These are phyloP conservation scores for Cantharis rufa DNA, from an alignment of 2,888 invertebrate species.

Conservation along the genomic window DNA sequence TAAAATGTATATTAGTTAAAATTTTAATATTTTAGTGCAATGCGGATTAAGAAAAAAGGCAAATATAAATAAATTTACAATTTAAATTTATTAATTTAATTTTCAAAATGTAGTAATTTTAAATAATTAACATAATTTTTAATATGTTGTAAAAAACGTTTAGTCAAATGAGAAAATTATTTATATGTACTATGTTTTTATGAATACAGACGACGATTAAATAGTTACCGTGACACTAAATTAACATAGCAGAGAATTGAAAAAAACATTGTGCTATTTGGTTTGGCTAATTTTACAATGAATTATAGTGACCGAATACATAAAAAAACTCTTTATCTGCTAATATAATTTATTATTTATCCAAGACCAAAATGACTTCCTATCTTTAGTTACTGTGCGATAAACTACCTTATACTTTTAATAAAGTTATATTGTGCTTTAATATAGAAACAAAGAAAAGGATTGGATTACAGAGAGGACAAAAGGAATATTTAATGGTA, in stretches of 20 bases:
- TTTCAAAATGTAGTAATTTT: neutral
- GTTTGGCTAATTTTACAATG: neutral
- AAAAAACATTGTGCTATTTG: neutral
- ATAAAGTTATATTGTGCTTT: neutral
- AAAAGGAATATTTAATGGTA: neutral
- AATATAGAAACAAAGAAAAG: neutral
- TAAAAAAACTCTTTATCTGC: neutral
- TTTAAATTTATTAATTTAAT: neutral
- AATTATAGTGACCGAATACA: no score
- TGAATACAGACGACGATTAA: neutral
- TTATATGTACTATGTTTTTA: neutral
- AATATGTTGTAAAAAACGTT: neutral
- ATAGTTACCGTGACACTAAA: neutral
- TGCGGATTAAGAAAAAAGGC: neutral
- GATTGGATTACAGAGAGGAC: neutral
- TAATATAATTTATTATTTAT: neutral
- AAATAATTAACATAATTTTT: neutral
- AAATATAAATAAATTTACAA: conserved; percentile 12
- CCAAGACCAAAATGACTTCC: neutral
- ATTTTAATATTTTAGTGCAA: neutral
- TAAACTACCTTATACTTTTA: neutral
- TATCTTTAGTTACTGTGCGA: neutral
- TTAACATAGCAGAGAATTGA: neutral
- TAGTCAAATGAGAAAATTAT: neutral
- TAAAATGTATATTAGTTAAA: neutral